phyloP scores from a whole-genome alignment of 2,888 invertebrate genomes.

The Drosophila cracens region DNA sequence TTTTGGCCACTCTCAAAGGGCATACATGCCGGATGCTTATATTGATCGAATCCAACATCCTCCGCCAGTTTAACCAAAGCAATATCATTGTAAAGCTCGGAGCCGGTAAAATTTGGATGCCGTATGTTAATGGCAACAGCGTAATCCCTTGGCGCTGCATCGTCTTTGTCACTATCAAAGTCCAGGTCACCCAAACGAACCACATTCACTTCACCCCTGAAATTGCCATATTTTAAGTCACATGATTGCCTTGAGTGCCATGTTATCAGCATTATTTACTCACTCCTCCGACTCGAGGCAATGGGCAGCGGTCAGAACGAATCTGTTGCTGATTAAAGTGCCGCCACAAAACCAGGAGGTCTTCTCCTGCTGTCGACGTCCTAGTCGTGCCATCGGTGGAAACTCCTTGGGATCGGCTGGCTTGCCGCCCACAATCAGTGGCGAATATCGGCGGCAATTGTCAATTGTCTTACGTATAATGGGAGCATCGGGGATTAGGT shows the following conservation, averaged over 20 bases:
- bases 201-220: conserved; percentile 72
- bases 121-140: conserved; percentile 67
- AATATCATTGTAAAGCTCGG: conserved; percentile 86
- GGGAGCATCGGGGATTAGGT: conserved; percentile 55
- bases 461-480: conserved; percentile 57
- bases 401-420: conserved; percentile 81
- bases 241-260: not conserved
- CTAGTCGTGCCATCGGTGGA: conserved; percentile 75
- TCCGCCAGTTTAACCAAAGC: conserved; percentile 85
- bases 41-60: conserved; percentile 82
- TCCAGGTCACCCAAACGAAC: conserved; percentile 82
- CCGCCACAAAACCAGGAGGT: conserved; percentile 80
- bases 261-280: conserved; percentile 12
- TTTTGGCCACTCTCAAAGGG: conserved; percentile 63
- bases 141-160: conserved; percentile 75
- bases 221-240: not conserved
- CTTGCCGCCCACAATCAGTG: conserved; percentile 85
- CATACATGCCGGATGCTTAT: conserved; percentile 86
- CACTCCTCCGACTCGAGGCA: conserved; percentile 65
- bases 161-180: conserved; percentile 69
- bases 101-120: conserved; percentile 74
- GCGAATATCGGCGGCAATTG: conserved; percentile 59
- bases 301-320: conserved; percentile 69
- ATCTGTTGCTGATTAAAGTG: conserved; percentile 67
- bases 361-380: conserved; percentile 25